phyloP scores from a whole-genome alignment of 2,113 vertebrate species.

The Cariama cristata region DNA sequence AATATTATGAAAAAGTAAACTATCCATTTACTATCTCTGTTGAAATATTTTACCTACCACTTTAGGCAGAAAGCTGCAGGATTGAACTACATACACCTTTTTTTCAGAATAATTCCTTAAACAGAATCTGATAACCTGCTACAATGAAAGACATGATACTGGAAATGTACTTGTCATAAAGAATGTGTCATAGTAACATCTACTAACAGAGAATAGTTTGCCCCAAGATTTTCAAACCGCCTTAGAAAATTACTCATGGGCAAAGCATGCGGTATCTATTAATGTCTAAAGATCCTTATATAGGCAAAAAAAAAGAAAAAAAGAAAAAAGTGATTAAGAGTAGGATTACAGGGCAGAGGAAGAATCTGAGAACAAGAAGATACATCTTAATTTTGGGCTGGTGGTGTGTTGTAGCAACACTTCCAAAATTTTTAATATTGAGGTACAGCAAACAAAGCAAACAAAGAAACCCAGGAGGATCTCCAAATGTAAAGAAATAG shows the following conservation, averaged over 20 bases:
- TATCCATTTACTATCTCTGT: not conserved
- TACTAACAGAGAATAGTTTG: not conserved
- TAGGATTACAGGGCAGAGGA: not conserved
- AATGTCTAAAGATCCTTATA: not conserved
- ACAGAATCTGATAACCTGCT: not conserved
- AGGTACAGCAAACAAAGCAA: not conserved
- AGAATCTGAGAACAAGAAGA: not conserved
- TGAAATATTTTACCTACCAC: not conserved
- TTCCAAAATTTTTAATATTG: not conserved
- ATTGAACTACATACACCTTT: not conserved
- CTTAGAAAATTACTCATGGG: not conserved
- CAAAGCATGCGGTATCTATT: not conserved
- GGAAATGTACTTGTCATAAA: not conserved
- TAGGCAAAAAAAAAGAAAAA: not conserved
- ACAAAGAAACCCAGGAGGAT: not conserved
- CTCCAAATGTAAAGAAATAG: not conserved
- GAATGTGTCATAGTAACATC: not conserved
- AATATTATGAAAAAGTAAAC: conserved; percentile 33
- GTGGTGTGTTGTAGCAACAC: not conserved
- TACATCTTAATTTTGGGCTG: not conserved
- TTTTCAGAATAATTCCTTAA: not conserved
- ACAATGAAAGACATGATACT: not conserved
- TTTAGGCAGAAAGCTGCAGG: not conserved
- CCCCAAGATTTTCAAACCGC: not conserved
- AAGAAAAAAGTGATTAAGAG: not conserved